A percentile compares a stretch with the other conserved stretches of the same genome.
phyloP scores from a whole-genome alignment of 2,113 vertebrate species.

The Pycnonotus jocosus region DNA sequence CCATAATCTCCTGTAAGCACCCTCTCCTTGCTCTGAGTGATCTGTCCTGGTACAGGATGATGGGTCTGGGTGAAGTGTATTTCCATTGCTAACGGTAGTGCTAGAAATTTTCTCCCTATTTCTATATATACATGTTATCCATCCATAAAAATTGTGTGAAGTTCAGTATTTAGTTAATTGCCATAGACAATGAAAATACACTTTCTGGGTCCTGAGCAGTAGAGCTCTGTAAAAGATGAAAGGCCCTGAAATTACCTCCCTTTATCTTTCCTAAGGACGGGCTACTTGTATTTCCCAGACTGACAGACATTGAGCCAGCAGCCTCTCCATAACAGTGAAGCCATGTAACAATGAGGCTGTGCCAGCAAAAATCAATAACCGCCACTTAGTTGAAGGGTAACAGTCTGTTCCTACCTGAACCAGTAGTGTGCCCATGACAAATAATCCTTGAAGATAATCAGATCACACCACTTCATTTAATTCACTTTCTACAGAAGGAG shows the following conservation, averaged over 20 bases:
- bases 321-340: neutral
- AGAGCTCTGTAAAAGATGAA: neutral
- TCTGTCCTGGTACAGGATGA: neutral
- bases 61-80: neutral
- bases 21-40: neutral
- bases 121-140: neutral
- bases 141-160: neutral
- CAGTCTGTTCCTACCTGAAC: slow-evolving; percentile 34
- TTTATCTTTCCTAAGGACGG: neutral
- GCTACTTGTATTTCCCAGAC: neutral
- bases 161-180: slow-evolving; percentile 12
- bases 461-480: slow-evolving; percentile 32
- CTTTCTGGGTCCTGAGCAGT: neutral
- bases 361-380: slow-evolving; percentile 34
- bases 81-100: neutral
- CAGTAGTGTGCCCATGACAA: slow-evolving; percentile 32
- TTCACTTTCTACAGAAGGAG: neutral
- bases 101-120: neutral
- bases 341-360: neutral
- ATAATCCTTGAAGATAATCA: slow-evolving; percentile 42
- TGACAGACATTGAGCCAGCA: neutral
- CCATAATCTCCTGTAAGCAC: fast-evolving
- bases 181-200: neutral
- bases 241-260: neutral
- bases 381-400: slow-evolving; percentile 22